These are phyloP conservation scores for Eremobia ochroleuca DNA, from an alignment of 2,888 invertebrate species.

Conservation along the genomic window DNA sequence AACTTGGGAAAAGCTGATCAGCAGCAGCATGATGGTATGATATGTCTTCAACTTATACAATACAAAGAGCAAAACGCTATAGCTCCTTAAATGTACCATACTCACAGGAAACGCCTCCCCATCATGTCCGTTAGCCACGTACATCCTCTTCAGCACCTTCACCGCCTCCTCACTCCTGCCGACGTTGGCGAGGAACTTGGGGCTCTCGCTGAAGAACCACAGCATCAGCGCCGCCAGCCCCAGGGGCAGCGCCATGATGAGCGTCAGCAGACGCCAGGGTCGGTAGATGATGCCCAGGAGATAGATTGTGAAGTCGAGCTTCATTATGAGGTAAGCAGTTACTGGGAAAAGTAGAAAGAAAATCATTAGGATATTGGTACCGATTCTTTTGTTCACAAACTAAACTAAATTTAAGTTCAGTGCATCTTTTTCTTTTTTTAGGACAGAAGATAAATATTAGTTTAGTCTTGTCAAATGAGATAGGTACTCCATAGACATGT, in stretches of 20 bases:
- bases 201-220: slow-evolving; percentile 93
- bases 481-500: too few relatives aligned
- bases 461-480: too few relatives aligned
- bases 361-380: not conserved
- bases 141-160: slow-evolving; percentile 91
- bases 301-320: slow-evolving; percentile 80
- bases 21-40: not conserved
- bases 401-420: too few relatives aligned
- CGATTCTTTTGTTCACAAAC: too few relatives aligned
- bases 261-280: slow-evolving; percentile 86
- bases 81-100: not conserved
- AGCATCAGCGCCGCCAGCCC: slow-evolving; percentile 91
- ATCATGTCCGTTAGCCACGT: slow-evolving; percentile 88
- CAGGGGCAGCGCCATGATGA: slow-evolving; percentile 91
- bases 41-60: not conserved
- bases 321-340: slow-evolving; percentile 82
- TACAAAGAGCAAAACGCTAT: not conserved
- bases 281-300: slow-evolving; percentile 80
- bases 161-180: slow-evolving; percentile 92
- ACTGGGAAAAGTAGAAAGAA: slow-evolving; percentile 72
- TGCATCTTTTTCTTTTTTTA: too few relatives aligned
- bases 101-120: slow-evolving; percentile 81
- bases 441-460: too few relatives aligned
- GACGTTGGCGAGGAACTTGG: slow-evolving; percentile 93
- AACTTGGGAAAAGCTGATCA: not conserved